phyloP scores from a whole-genome alignment of 2,113 vertebrate genomes.

The Donacobius atricapilla region DNA sequence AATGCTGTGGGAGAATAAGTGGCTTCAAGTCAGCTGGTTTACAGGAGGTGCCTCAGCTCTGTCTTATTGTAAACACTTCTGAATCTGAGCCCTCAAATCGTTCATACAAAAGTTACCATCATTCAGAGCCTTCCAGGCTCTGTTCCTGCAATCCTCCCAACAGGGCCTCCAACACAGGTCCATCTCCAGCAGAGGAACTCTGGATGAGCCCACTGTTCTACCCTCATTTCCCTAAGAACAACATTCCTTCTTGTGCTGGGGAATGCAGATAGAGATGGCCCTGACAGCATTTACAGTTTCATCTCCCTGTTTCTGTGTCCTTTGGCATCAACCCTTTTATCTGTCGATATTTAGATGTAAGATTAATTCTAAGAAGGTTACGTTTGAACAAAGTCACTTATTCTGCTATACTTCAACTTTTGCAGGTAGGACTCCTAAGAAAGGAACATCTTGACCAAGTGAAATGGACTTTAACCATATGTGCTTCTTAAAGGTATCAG shows the following conservation, averaged over 20 bases:
- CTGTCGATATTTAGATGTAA: not conserved
- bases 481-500: not conserved
- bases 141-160: not conserved
- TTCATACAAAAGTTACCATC: not conserved
- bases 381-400: not conserved
- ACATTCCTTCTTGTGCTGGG: rapidly evolving
- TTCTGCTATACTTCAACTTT: not conserved
- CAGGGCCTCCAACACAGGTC: not conserved
- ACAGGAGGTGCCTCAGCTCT: not conserved
- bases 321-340: not conserved
- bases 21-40: not conserved
- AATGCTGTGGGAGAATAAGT: not conserved
- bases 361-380: not conserved
- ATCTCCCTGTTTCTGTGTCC: not conserved
- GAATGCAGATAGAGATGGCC: not conserved
- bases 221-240: not conserved
- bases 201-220: rapidly evolving
- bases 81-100: not conserved
- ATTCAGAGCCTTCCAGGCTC: not conserved
- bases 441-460: not conserved
- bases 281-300: not conserved
- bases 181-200: not conserved
- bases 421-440: not conserved
- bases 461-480: not conserved
- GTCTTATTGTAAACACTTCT: not conserved